Conservation (phyloP, 2,888 invertebrate genomes). For the Tenthredo distinguenda region DNA sequence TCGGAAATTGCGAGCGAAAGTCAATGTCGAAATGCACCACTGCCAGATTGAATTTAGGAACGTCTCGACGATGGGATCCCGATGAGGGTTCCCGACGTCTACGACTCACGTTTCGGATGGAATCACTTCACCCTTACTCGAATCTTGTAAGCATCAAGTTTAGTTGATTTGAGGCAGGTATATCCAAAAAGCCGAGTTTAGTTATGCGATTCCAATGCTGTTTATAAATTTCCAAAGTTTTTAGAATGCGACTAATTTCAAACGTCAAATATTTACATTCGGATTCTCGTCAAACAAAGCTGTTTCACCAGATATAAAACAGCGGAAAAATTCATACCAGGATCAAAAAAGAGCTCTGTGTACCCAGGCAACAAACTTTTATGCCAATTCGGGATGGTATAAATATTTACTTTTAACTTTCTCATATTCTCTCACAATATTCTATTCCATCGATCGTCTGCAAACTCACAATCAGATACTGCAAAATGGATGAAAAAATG, state of each 20-base stretch:
- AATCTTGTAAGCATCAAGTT: slow-evolving; percentile 37
- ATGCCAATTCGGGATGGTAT: neutral
- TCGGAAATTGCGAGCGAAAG: slow-evolving; percentile 45
- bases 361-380: slow-evolving; percentile 17
- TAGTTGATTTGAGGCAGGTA: slow-evolving; percentile 8
- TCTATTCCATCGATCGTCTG: neutral
- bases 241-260: slow-evolving; percentile 21
- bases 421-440: neutral
- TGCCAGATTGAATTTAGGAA: slow-evolving; percentile 46
- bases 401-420: slow-evolving; percentile 28
- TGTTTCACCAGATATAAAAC: neutral
- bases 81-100: slow-evolving; percentile 47
- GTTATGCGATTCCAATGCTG: neutral
- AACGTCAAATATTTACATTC: neutral
- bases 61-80: slow-evolving; percentile 42
- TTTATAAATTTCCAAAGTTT: neutral
- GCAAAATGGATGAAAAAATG: neutral
- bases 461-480: neutral
- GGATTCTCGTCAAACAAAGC: slow-evolving; percentile 3
- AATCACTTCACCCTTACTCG: slow-evolving; percentile 37
- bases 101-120: slow-evolving; percentile 44
- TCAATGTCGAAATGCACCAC: slow-evolving; percentile 48
- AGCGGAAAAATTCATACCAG: neutral
- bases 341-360: neutral
- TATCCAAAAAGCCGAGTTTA: neutral